Evolutionary conservation across 2,888 invertebrate genomes (phyloP).

Genomic region (Bombylius major): DNA sequence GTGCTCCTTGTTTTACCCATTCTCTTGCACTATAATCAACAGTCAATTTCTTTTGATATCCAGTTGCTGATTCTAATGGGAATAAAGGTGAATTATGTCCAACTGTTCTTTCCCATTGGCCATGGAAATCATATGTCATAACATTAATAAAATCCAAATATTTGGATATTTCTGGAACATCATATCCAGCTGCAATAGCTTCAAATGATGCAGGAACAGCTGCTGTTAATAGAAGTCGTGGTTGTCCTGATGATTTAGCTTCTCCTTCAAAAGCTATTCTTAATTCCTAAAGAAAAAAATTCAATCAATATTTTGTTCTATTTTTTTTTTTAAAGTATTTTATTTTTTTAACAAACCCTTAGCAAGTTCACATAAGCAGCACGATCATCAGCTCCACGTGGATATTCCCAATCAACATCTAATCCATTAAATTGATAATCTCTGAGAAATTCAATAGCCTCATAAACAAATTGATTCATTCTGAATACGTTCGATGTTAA

Average conservation of each 20-base stretch:
- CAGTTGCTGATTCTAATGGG: constrained; percentile 77
- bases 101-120: constrained; percentile 86
- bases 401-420: constrained; percentile 92
- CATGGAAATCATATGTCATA: constrained; percentile 93
- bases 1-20: constrained; percentile 88
- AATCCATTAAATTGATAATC: constrained; percentile 86
- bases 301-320: not conserved
- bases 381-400: constrained; percentile 76
- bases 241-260: constrained; percentile 75
- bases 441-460: constrained; percentile 82
- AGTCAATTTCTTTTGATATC: constrained; percentile 85
- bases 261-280: constrained; percentile 85
- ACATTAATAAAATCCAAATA: constrained; percentile 89
- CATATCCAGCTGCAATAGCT: constrained; percentile 87
- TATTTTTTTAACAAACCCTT: constrained; percentile 22
- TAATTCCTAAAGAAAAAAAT: constrained; percentile 46
- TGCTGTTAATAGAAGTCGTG: constrained; percentile 66
- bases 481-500: constrained; percentile 81
- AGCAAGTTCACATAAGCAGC: constrained; percentile 71
- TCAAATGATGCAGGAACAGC: constrained; percentile 90
- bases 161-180: constrained; percentile 86
- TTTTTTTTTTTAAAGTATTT: not conserved
- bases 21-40: constrained; percentile 84
- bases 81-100: constrained; percentile 87
- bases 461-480: constrained; percentile 92